These are phyloP conservation scores for Masticophis lateralis DNA, from an alignment of 2,797 vertebrate species.

Conservation along the genomic window DNA sequence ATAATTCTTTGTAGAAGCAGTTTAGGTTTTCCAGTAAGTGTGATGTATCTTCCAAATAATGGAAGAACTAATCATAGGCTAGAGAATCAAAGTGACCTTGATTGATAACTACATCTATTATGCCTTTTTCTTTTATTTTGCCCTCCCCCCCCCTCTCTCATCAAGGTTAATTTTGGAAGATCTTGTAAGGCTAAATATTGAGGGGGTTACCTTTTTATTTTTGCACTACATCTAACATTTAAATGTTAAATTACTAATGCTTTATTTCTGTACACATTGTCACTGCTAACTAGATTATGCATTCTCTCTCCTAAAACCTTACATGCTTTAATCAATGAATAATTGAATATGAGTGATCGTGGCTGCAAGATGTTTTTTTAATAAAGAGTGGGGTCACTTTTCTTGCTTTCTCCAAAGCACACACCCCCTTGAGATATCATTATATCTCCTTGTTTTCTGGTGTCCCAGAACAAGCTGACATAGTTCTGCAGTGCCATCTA, in stretches of 20 bases:
- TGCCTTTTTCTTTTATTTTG: background rate
- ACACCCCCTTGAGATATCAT: background rate
- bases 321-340: conserved; percentile 13
- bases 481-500: conserved; percentile 22
- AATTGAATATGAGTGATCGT: background rate
- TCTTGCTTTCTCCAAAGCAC: background rate
- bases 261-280: conserved; percentile 20
- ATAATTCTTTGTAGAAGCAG: background rate
- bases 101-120: background rate
- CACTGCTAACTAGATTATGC: conserved; percentile 11
- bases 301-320: background rate
- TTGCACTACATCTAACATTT: conserved; percentile 28
- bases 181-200: background rate
- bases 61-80: background rate
- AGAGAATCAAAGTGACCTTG: background rate
- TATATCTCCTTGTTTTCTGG: background rate
- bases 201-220: conserved; percentile 12
- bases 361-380: background rate
- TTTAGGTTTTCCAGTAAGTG: background rate
- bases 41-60: background rate
- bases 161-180: background rate
- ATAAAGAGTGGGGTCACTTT: background rate
- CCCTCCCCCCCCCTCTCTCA: background rate
- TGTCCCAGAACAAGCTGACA: background rate
- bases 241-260: conserved; percentile 37